Conservation (phyloP, 2,888 invertebrate species). For the Cylindroiulus punctatus region DNA sequence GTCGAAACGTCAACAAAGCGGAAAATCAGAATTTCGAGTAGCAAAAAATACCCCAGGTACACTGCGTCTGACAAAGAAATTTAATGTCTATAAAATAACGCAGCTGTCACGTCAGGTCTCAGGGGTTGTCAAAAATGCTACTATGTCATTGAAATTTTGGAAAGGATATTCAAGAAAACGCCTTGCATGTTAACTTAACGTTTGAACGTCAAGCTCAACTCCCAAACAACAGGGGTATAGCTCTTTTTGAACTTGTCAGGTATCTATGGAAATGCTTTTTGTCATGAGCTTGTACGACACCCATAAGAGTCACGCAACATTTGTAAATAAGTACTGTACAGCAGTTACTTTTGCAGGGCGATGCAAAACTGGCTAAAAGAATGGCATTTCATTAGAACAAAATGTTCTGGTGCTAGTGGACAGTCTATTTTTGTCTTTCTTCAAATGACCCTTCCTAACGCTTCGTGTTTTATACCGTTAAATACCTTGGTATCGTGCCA, state of each 20-base stretch:
- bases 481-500: slow-evolving; percentile 22
- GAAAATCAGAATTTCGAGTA: too few species aligned
- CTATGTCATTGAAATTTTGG: background rate
- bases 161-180: background rate
- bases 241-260: background rate
- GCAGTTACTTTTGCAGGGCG: background rate
- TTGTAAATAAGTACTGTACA: background rate
- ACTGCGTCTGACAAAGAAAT: too few species aligned
- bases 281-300: background rate
- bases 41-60: too few species aligned
- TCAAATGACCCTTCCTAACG: background rate
- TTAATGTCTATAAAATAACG: too few species aligned
- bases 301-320: background rate
- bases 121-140: too few species aligned
- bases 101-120: too few species aligned
- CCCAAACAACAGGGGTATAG: background rate
- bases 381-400: background rate
- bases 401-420: background rate
- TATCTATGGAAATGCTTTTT: slow-evolving; percentile 4
- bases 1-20: too few species aligned
- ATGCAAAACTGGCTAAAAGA: background rate
- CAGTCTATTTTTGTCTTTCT: background rate
- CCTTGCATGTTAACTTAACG: background rate
- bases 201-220: background rate
- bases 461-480: background rate